These are phyloP conservation scores for Thecophora atra DNA, from an alignment of 2,888 invertebrate genomes.

Conservation along the genomic window DNA sequence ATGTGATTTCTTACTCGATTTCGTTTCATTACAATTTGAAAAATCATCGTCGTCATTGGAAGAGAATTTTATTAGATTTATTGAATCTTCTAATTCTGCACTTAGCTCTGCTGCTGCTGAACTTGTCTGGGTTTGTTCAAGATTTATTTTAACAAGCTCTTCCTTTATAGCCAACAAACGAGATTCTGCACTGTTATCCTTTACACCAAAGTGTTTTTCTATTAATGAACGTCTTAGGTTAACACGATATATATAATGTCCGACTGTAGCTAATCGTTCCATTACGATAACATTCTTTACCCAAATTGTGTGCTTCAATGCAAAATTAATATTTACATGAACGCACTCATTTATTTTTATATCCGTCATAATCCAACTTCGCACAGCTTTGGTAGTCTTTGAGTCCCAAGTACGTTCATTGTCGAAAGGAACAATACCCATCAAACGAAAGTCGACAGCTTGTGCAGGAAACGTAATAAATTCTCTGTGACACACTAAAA, in stretches of 20 bases:
- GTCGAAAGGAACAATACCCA: constrained; percentile 69
- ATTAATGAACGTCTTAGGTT: constrained; percentile 50
- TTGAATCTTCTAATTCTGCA: constrained; percentile 39
- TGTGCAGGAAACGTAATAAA: constrained; percentile 67
- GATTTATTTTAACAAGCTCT: not conserved
- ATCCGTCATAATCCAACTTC: constrained; percentile 60
- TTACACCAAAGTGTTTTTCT: constrained; percentile 43
- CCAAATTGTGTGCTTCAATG: constrained; percentile 54
- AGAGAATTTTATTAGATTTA: constrained; percentile 47
- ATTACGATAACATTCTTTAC: constrained; percentile 54
- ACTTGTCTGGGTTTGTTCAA: not conserved
- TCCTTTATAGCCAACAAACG: not conserved
- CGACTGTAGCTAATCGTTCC: constrained; percentile 49
- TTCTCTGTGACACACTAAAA: constrained; percentile 68
- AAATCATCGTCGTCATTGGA: constrained; percentile 43
- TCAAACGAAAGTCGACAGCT: constrained; percentile 68
- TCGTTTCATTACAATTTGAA: not conserved
- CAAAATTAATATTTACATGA: constrained; percentile 54
- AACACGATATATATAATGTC: constrained; percentile 45
- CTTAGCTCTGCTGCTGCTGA: constrained; percentile 37
- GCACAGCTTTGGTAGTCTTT: constrained; percentile 62
- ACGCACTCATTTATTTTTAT: constrained; percentile 54
- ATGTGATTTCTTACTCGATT: not conserved
- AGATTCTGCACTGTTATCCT: constrained; percentile 17
- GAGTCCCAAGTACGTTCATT: constrained; percentile 69